Evolutionary conservation across 2,888 invertebrate species (phyloP).

Genomic region (Sussaba pulchella): DNA sequence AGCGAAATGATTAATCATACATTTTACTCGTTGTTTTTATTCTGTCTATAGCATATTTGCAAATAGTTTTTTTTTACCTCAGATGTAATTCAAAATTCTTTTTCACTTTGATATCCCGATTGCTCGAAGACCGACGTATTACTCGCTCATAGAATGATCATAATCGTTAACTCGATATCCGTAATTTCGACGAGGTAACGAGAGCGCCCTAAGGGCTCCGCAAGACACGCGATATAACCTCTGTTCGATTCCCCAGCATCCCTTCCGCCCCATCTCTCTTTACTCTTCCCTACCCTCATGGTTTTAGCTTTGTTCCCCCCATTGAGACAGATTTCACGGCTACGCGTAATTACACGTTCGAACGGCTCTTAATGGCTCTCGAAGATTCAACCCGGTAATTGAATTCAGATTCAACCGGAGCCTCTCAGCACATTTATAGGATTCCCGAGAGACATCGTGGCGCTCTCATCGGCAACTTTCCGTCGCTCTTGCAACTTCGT

Average conservation of each 20-base stretch:
- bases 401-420: slow-evolving; percentile 75
- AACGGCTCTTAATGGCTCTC: slow-evolving; percentile 76
- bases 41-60: too few relatives aligned
- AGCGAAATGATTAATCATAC: background rate
- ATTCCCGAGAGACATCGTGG: slow-evolving; percentile 65
- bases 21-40: too few relatives aligned
- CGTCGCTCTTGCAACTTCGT: slow-evolving; percentile 51
- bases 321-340: slow-evolving; percentile 73
- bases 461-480: slow-evolving; percentile 43
- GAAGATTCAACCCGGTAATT: slow-evolving; percentile 75
- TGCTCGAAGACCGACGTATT: background rate
- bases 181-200: background rate
- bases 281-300: too few relatives aligned
- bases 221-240: too few relatives aligned
- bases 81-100: background rate
- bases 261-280: background rate
- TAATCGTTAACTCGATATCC: background rate
- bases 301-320: slow-evolving; percentile 58
- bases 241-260: too few relatives aligned
- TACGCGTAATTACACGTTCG: slow-evolving; percentile 76
- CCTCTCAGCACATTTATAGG: slow-evolving; percentile 63
- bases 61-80: background rate
- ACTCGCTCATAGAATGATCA: background rate
- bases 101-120: background rate
- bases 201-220: too few relatives aligned